Evolutionary conservation across 1,140 invertebrate genomes (phyloP), one percentile per base, ranked within the genome.

Genomic region (Globodera ellingtonae): DNA sequence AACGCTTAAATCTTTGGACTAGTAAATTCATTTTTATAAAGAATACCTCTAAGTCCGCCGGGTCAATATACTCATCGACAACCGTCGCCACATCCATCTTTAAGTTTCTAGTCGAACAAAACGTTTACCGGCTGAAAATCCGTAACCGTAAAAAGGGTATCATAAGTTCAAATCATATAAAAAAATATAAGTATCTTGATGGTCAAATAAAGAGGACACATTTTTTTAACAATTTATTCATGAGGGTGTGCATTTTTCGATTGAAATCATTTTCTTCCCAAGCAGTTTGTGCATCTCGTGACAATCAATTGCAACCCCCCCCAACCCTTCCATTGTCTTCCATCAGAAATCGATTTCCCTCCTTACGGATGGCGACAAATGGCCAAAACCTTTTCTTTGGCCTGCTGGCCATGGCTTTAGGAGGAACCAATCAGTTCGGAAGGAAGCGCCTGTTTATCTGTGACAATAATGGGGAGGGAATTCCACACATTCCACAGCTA

Each of bases 21-120:
- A 21, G 46, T 71, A 66, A 62, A 76, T 66, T 72, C 35, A 73
- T 65, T 62, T 24, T 62, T 71, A n/a, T 59, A 76, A 56, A 46
- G 35, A 75, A 81, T 7, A 94, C 94, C 91, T 93, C 93, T 87
- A 94, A 92, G 90, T 94, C 94, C 82, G 94, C 93, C 6, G 92
- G 91, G 72, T 93, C 92, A 79, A 94, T 93, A 50, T 92, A 91
- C 86, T 94, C 93, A 77, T 93, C 92, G 71, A 94, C 89, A 81
- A 94, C 91, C 84, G 93, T 93, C 81, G 93, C 93, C 93, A 94
- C 94, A 21, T 70, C 67, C 67, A 70, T 70, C n/a, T 4, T 70
- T 6, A 6, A 62, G 6, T 62, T 15, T 15, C 18, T 35, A 35
- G 35, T 35, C 35, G 35, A 35, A 35, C 35, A 35, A 35, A 35